Evolutionary conservation across 2,113 vertebrate species (phyloP).

Genomic region (Spermophilus dauricus): DNA sequence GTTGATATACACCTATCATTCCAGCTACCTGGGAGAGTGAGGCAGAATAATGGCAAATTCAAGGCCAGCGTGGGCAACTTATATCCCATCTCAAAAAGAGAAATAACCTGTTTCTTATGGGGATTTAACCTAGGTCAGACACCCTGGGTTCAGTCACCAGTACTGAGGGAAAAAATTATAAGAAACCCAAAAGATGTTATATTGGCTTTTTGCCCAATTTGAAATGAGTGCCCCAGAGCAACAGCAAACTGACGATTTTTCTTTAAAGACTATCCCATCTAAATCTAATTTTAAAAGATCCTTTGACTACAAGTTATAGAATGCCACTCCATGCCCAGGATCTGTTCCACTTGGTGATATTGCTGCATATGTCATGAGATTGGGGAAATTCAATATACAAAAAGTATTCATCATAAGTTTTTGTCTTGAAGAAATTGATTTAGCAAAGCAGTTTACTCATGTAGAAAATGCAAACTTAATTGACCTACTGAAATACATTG

Average conservation of each 20-base stretch:
- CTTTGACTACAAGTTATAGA: accelerated
- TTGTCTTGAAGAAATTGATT: constrained; percentile 1
- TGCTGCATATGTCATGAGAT: not conserved
- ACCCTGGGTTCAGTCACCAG: no score
- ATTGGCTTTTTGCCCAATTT: not conserved
- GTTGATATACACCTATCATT: no score
- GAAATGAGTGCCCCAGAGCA: not conserved
- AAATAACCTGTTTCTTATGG: no score
- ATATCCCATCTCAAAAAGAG: no score
- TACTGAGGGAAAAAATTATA: not conserved
- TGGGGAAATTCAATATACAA: not conserved
- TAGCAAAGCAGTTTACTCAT: not conserved
- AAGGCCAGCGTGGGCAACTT: no score
- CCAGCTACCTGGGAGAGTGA: no score
- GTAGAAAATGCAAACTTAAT: not conserved
- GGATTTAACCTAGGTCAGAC: no score
- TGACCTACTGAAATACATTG: not conserved
- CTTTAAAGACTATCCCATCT: not conserved
- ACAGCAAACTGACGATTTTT: not conserved
- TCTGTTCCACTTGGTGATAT: not conserved
- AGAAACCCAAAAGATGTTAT: not conserved
- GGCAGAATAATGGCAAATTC: no score
- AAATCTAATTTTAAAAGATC: not conserved
- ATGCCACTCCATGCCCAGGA: not conserved
- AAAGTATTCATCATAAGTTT: not conserved